Evolutionary conservation across 2,888 invertebrate species (phyloP).

Genomic region (Phengaris arion): DNA sequence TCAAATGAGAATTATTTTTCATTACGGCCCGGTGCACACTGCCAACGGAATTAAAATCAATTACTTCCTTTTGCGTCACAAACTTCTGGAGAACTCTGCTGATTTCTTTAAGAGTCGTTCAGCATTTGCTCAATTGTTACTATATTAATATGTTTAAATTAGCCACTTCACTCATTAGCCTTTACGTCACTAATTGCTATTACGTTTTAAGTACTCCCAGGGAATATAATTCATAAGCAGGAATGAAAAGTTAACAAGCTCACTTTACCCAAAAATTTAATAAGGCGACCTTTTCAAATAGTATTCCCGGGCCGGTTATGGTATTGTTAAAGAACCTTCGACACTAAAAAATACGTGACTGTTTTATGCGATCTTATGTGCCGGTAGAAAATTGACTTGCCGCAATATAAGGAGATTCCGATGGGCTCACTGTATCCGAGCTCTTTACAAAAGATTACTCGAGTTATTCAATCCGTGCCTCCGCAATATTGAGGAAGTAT

Average conservation of each 20-base stretch:
- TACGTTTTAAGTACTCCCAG: background rate
- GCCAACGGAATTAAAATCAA: slow-evolving; percentile 69
- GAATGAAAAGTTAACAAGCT: slow-evolving; percentile 29
- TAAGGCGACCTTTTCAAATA: slow-evolving; percentile 56
- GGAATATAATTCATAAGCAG: too few species aligned
- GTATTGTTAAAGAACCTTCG: slow-evolving; percentile 66
- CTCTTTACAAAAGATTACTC: slow-evolving; percentile 35
- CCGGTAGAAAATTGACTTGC: slow-evolving; percentile 64
- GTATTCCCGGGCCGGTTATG: slow-evolving; percentile 61
- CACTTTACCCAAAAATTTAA: slow-evolving; percentile 43
- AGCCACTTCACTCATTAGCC: slow-evolving; percentile 3
- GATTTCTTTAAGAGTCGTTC: slow-evolving; percentile 44
- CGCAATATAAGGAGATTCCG: slow-evolving; percentile 39
- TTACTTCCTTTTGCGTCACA: slow-evolving; percentile 61
- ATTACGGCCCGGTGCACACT: slow-evolving; percentile 65
- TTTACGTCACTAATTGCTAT: slow-evolving; percentile 3
- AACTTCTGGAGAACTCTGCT: slow-evolving; percentile 55
- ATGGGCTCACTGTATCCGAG: slow-evolving; percentile 38
- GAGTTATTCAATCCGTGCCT: slow-evolving; percentile 35
- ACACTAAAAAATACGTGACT: slow-evolving; percentile 73
- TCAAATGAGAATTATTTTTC: slow-evolving; percentile 70
- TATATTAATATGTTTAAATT: slow-evolving; percentile 20
- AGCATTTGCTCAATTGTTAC: slow-evolving; percentile 7
- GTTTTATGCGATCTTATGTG: slow-evolving; percentile 58
- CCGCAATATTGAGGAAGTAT: slow-evolving; percentile 29